Evolutionary conservation across 2,113 vertebrate genomes (phyloP), one percentile per base, ranked within the genome.

Genomic region (Taxidea taxus): DNA sequence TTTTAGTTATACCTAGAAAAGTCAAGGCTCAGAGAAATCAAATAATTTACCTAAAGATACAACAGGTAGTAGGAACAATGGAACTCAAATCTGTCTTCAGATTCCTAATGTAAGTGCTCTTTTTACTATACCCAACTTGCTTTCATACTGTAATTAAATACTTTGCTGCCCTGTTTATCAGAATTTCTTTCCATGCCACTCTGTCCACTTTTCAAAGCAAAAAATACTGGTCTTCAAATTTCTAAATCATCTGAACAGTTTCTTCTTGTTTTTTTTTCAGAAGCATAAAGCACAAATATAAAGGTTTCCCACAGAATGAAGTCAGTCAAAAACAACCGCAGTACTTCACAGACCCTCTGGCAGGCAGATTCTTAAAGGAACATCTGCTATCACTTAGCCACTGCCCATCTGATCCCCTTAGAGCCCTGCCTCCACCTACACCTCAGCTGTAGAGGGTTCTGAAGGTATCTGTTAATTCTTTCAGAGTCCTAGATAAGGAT

Each of bases 351-450:
- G 80, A 66, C 62, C 54, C 23, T 64, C 66, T 89, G 47, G 39
- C 64, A 56, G 54, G 9, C 44, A 75, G 85, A 84, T 15, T 92
- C 90, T 75, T 80, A 95, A 90, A 96, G 88, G 21, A 86, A 80
- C 88, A 91, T 74, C 90, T 93, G 92, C 37, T 89, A 27, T 93
- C 51, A 84, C 31, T 93, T 86, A 94, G 81, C 83, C 34, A 85
- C 58, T 10, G 66, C 64, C 70, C 60, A 72, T 62, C 64, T 72
- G 77, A 51, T 54, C 74, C 80, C 80, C 51, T 58, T 27, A 70
- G 87, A 81, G 42, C 70, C 92, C 34, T 75, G 27, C 64, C 18
- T 86, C 62, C n/a, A 44, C 64, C 90, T 89, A 27, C 11, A 34
- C 21, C 25, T 92, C 75, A 18, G 54, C 2, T 51, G 56, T 11